These are phyloP conservation scores for Coelopa pilipes DNA, from an alignment of 2,888 invertebrate species.

Conservation along the genomic window DNA sequence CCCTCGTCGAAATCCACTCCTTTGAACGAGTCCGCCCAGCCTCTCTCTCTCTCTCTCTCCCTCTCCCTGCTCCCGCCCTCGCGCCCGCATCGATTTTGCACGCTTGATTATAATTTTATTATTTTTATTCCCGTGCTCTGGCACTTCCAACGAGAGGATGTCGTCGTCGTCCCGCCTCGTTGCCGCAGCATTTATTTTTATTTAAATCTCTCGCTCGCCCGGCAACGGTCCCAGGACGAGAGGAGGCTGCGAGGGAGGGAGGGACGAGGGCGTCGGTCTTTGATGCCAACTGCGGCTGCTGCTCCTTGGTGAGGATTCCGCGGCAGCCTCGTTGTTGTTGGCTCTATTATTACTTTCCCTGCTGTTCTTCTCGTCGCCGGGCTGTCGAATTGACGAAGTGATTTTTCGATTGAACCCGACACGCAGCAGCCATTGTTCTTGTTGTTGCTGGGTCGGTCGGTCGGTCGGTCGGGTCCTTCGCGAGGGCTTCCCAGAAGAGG, in stretches of 20 bases:
- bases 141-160: too few relatives aligned
- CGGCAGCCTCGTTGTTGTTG: background rate
- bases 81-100: too few relatives aligned
- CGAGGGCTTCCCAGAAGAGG: too few relatives aligned
- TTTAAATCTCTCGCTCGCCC: background rate
- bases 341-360: background rate
- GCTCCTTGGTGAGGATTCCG: background rate
- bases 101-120: too few relatives aligned
- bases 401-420: slow-evolving; percentile 15
- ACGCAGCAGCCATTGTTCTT: background rate
- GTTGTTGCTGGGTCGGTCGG: too few relatives aligned
- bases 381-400: background rate
- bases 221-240: background rate
- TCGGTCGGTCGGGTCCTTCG: too few relatives aligned
- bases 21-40: too few relatives aligned
- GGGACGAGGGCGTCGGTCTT: background rate
- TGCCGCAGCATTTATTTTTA: background rate
- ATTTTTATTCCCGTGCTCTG: too few relatives aligned
- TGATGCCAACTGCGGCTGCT: background rate
- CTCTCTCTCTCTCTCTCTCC: too few relatives aligned
- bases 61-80: too few relatives aligned
- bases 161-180: too few relatives aligned
- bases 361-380: background rate
- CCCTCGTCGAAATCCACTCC: too few relatives aligned
- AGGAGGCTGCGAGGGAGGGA: background rate